These are phyloP conservation scores for Phaethornis superciliosus DNA, from an alignment of 2,113 vertebrate genomes.

Conservation along the genomic window DNA sequence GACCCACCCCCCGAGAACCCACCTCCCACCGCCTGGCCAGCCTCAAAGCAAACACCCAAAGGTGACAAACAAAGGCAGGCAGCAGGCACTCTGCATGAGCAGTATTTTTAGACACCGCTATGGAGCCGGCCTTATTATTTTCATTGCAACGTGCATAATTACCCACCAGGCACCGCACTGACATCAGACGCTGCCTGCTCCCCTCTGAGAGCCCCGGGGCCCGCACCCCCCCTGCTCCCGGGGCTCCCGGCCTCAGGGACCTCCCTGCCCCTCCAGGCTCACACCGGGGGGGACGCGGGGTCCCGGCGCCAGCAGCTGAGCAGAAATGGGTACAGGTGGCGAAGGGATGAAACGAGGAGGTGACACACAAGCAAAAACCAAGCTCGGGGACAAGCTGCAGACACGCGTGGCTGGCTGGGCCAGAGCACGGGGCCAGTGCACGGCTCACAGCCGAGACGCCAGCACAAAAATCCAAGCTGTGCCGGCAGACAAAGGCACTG, in stretches of 20 bases:
- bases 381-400: neutral
- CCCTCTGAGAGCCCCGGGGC: neutral
- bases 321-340: neutral
- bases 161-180: slow-evolving; percentile 66
- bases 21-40: fast-evolving
- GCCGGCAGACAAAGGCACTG: neutral
- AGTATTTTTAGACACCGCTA: slow-evolving; percentile 66
- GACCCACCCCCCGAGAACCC: fast-evolving
- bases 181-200: slow-evolving; percentile 60
- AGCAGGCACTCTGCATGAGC: slow-evolving; percentile 42
- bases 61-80: slow-evolving; percentile 58
- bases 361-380: neutral
- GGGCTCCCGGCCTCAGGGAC: neutral
- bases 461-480: fast-evolving
- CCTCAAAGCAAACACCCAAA: slow-evolving; percentile 39
- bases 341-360: neutral
- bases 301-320: neutral
- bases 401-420: neutral
- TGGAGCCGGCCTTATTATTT: slow-evolving; percentile 69
- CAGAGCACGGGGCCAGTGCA: fast-evolving
- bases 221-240: neutral
- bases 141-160: slow-evolving; percentile 68
- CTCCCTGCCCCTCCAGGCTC: neutral
- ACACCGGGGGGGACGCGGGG: fast-evolving
- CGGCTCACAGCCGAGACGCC: neutral